Conservation (phyloP, 2,888 invertebrate genomes). For the Folsomia candida region DNA sequence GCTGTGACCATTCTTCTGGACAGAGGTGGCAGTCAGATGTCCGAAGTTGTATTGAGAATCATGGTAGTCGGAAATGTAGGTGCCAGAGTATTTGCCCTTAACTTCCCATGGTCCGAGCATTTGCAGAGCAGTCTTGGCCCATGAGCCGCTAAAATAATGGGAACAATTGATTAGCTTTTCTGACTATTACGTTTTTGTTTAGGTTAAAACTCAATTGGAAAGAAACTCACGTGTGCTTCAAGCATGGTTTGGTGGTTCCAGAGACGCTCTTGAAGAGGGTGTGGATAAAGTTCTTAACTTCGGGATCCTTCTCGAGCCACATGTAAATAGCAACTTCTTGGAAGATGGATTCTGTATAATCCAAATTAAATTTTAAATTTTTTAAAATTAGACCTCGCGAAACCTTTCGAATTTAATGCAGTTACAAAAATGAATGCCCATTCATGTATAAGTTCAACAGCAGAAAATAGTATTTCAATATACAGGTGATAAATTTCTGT, state of each 20-base stretch:
- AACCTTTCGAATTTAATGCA: too few species aligned
- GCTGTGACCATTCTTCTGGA: constrained; percentile 47
- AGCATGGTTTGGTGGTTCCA: constrained; percentile 42
- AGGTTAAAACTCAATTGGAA: neutral
- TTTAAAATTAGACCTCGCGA: too few species aligned
- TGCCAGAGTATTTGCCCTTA: constrained; percentile 42
- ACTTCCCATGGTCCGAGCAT: constrained; percentile 42
- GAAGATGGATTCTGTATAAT: constrained; percentile 33
- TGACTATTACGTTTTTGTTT: too few species aligned
- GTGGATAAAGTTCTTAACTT: constrained; percentile 47
- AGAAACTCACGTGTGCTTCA: neutral
- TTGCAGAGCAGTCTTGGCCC: constrained; percentile 42
- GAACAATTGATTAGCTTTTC: neutral
- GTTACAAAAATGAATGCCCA: too few species aligned
- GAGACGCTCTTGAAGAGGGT: constrained; percentile 39
- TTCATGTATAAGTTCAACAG: too few species aligned
- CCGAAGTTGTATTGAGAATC: constrained; percentile 49
- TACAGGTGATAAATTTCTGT: too few species aligned
- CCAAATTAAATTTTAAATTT: too few species aligned
- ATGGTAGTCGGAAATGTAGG: constrained; percentile 49
- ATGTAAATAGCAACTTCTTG: constrained; percentile 44
- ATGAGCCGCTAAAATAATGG: constrained; percentile 45
- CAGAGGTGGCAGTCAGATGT: constrained; percentile 44
- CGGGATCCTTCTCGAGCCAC: constrained; percentile 49
- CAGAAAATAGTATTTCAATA: too few species aligned